Evolutionary conservation across 2,888 invertebrate genomes (phyloP).

Genomic region (Cryptocephalus primarius): DNA sequence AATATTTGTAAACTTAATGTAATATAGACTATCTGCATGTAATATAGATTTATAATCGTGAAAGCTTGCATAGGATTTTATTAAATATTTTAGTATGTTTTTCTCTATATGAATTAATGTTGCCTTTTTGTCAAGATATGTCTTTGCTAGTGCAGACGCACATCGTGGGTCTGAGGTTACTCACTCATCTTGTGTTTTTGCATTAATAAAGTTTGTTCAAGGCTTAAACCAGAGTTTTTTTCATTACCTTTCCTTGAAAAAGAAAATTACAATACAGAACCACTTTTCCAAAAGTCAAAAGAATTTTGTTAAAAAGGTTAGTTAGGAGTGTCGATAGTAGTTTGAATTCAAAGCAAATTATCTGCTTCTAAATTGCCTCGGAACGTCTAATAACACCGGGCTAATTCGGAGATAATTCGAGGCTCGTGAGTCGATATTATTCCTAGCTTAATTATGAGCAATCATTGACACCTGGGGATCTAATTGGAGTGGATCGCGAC

Average conservation of each 20-base stretch:
- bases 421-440: too few species aligned
- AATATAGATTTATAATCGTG: slow-evolving; percentile 26
- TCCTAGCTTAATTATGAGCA: too few species aligned
- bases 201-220: slow-evolving; percentile 24
- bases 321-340: too few species aligned
- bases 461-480: too few species aligned
- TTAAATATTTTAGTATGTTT: slow-evolving; percentile 34
- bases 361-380: too few species aligned
- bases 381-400: too few species aligned
- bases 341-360: too few species aligned
- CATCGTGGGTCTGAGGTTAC: slow-evolving; percentile 7
- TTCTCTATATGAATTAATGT: slow-evolving; percentile 34
- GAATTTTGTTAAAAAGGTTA: too few species aligned
- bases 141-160: slow-evolving; percentile 21
- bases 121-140: slow-evolving; percentile 32
- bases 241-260: neutral
- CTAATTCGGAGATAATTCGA: too few species aligned
- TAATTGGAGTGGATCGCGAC: too few species aligned
- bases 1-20: slow-evolving; percentile 31
- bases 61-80: slow-evolving; percentile 35
- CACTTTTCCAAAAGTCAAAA: too few species aligned
- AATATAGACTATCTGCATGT: slow-evolving; percentile 32
- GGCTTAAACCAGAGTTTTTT: slow-evolving; percentile 13
- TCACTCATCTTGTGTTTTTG: slow-evolving; percentile 15
- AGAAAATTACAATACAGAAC: too few species aligned